Evolutionary conservation across 92 coral and sea anemone species (phyloP).

Genomic region (Porites evermanni): DNA sequence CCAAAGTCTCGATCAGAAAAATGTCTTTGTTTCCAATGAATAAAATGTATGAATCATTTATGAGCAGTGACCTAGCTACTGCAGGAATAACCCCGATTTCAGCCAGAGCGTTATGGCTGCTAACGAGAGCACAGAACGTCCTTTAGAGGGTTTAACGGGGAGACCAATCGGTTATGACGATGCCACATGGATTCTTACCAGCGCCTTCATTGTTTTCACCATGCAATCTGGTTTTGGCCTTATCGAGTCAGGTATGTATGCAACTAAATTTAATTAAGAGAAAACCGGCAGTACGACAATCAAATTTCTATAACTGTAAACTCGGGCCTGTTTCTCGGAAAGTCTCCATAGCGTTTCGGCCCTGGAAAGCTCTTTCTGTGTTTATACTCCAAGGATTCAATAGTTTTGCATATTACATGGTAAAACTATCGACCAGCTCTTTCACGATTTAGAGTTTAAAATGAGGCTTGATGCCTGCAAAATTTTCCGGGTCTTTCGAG

Average conservation of each 20-base stretch:
- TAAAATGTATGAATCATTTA: background rate
- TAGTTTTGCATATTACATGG: too few species aligned
- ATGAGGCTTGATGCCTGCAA: too few species aligned
- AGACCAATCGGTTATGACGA: conserved; percentile 72
- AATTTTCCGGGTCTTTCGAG: too few species aligned
- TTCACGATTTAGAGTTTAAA: too few species aligned
- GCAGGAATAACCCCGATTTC: background rate
- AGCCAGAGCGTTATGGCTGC: background rate
- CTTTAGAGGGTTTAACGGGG: conserved; percentile 29
- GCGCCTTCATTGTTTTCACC: conserved; percentile 77
- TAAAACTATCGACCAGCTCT: too few species aligned
- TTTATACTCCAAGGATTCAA: too few species aligned
- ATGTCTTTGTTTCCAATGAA: background rate
- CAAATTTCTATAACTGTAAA: too few species aligned
- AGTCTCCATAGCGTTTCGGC: too few species aligned
- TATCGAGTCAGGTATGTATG: conserved; percentile 69
- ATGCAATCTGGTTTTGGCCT: conserved; percentile 86
- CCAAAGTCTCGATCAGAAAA: background rate
- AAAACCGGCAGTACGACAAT: too few species aligned
- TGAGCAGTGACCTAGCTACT: background rate
- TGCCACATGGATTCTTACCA: conserved; percentile 81
- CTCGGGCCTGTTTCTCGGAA: too few species aligned
- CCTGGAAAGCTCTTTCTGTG: too few species aligned
- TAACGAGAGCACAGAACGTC: background rate
- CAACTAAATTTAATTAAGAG: too few species aligned